Percentiles rank a stretch among this genome's conserved stretches.
Evolutionary conservation across 2,888 invertebrate genomes (phyloP).

Genomic region (Graphium colonna): DNA sequence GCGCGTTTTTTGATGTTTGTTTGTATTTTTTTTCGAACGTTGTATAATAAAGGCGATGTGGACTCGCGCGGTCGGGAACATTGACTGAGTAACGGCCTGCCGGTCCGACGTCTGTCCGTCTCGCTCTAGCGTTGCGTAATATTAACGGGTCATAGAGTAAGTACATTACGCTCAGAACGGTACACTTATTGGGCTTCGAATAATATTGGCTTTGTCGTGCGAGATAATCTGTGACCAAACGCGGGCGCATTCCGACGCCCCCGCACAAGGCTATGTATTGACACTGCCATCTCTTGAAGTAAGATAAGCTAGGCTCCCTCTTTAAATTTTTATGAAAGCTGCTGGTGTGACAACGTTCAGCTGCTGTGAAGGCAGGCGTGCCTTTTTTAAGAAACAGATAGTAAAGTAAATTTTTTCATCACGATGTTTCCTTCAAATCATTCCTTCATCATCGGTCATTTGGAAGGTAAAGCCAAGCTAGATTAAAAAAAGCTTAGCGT

Average conservation of each 20-base stretch:
- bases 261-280: no score
- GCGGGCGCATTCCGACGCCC: neutral
- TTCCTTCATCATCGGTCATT: no score
- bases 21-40: conserved; percentile 34
- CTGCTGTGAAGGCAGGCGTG: no score
- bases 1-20: conserved; percentile 33
- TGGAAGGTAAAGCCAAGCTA: no score
- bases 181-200: conserved; percentile 25
- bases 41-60: conserved; percentile 41
- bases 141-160: conserved; percentile 73
- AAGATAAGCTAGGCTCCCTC: no score
- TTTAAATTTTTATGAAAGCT: no score
- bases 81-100: conserved; percentile 40
- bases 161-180: conserved; percentile 54
- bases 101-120: conserved; percentile 52
- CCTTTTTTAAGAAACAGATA: no score
- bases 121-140: conserved; percentile 68
- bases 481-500: no score
- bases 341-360: no score
- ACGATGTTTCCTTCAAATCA: no score
- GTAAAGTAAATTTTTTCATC: no score
- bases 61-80: conserved; percentile 53
- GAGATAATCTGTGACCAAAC: neutral
- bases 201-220: conserved; percentile 20
- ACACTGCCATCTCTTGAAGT: no score